A percentile compares a stretch with the other conserved stretches of the same genome.
phyloP scores from a whole-genome alignment of 2,888 invertebrate species.

The Eupithecia subumbrata region DNA sequence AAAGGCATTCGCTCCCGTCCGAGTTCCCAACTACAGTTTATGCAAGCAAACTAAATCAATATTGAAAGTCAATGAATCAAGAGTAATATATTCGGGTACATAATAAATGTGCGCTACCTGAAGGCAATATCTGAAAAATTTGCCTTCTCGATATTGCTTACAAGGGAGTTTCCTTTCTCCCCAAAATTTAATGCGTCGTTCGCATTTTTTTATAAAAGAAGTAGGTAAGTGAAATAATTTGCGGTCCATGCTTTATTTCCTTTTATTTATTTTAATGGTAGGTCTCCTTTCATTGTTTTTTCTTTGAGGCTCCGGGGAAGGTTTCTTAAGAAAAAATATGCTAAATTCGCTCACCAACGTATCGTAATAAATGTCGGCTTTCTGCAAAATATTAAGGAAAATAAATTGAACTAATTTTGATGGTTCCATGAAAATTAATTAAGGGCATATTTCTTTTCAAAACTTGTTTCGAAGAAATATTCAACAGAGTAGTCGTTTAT shows the following conservation, averaged over 20 bases:
- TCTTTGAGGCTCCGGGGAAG: slow-evolving; percentile 69
- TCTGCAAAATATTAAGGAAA: slow-evolving; percentile 63
- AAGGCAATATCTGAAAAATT: slow-evolving; percentile 85
- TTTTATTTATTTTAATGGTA: slow-evolving; percentile 84
- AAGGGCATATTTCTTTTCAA: slow-evolving; percentile 38
- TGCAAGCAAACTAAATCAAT: slow-evolving; percentile 84
- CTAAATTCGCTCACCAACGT: slow-evolving; percentile 58
- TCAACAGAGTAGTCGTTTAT: slow-evolving; percentile 57
- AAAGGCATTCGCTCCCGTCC: slow-evolving; percentile 58
- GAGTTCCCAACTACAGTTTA: slow-evolving; percentile 78
- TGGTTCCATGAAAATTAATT: slow-evolving; percentile 66
- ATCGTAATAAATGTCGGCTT: slow-evolving; percentile 70
- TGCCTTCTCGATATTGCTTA: slow-evolving; percentile 84
- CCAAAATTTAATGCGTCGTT: slow-evolving; percentile 84
- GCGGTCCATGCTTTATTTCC: slow-evolving; percentile 82
- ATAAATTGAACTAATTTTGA: slow-evolving; percentile 70
- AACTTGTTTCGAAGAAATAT: slow-evolving; percentile 29
- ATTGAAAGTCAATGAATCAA: slow-evolving; percentile 84
- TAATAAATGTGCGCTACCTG: slow-evolving; percentile 85
- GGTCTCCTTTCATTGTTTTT: slow-evolving; percentile 79
- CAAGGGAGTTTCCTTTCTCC: slow-evolving; percentile 84
- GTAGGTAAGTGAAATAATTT: slow-evolving; percentile 84
- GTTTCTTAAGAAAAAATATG: slow-evolving; percentile 65
- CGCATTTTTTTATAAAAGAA: slow-evolving; percentile 83
- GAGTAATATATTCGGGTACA: slow-evolving; percentile 85